Evolutionary conservation across 2,888 invertebrate species (phyloP), one percentile per base, ranked within the genome.

Genomic region (Calephelis perditalis): DNA sequence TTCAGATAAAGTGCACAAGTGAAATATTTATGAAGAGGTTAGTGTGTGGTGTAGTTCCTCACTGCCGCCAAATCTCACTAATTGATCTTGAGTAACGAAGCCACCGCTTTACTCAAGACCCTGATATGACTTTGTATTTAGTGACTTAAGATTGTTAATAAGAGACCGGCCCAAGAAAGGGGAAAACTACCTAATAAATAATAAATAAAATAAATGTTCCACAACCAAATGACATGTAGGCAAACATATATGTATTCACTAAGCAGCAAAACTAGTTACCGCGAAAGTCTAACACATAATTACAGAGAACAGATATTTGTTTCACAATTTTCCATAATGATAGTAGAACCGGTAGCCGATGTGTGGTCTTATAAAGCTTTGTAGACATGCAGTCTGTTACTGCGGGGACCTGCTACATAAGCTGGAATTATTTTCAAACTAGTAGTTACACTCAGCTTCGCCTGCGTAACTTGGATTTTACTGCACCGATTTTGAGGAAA

Each of bases 361-460:
- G 62, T 63, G 65, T 61, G 62, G 63, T 65, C 65, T 60, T 44
- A 54, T 43, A 54, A 45, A 62, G 36, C 62, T 58, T 63, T 63
- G 76, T 67, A 75, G 79, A 74, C 79, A 78, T 65, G 76, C 78
- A 72, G 81, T 79, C 78, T 79, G 73, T 71, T 68, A 69, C 61
- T 62, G 40, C 65, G 63, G 46, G 72, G 66, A 66, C 62, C 68
- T 70, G 63, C 60, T 65, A 65, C 65, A 70, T 65, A 49, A 59
- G 67, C 70, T 71, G 70, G 64, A 26, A 26, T 56, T n/a, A 26
- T 26, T 26, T 3, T 26, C 26, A 26, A n/a, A n/a, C n/a, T n/a
- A n/a, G n/a, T n/a, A n/a, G n/a, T n/a, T n/a, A n/a, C n/a, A n/a
- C n/a, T n/a, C n/a, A n/a, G n/a, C n/a, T n/a, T n/a, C n/a, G n/a